A percentile compares a stretch with the other conserved stretches of the same genome.
Evolutionary conservation across 2,888 invertebrate species (phyloP).

Genomic region (Yponomeuta malinellus): DNA sequence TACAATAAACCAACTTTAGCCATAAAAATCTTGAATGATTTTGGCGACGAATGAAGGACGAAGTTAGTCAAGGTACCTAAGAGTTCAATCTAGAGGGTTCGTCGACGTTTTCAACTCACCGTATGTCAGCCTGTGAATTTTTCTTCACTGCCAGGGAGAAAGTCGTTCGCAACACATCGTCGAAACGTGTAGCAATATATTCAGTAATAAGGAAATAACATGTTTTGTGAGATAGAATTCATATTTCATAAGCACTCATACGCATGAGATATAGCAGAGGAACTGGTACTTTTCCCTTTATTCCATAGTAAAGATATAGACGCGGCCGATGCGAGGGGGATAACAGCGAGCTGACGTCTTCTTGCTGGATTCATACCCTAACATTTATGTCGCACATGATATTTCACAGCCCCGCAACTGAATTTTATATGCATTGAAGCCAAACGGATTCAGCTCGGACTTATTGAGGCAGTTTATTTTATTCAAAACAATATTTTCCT

Average conservation of each 20-base stretch:
- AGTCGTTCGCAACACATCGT: constrained; percentile 45
- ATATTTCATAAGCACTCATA: constrained; percentile 71
- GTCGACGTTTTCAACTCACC: background rate
- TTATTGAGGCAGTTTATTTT: constrained; percentile 40
- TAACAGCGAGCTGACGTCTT: constrained; percentile 33
- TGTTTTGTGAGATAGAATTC: constrained; percentile 69
- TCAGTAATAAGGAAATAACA: constrained; percentile 70
- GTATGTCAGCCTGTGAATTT: background rate
- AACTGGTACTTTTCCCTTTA: constrained; percentile 60
- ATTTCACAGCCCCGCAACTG: constrained; percentile 52
- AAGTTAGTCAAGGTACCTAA: background rate
- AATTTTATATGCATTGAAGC: constrained; percentile 61
- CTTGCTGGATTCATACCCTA: constrained; percentile 41
- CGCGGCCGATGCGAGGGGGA: constrained; percentile 48
- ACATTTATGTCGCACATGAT: constrained; percentile 57
- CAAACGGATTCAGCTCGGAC: constrained; percentile 54
- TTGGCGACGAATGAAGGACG: background rate
- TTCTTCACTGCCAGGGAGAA: background rate
- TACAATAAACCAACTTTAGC: background rate
- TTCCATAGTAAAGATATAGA: constrained; percentile 66
- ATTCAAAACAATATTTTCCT: constrained; percentile 15
- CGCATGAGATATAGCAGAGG: constrained; percentile 62
- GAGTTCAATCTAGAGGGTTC: background rate
- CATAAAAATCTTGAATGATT: background rate
- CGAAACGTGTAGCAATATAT: constrained; percentile 61